These are phyloP conservation scores for Menura novaehollandiae DNA, from an alignment of 2,113 vertebrate species.

Conservation along the genomic window DNA sequence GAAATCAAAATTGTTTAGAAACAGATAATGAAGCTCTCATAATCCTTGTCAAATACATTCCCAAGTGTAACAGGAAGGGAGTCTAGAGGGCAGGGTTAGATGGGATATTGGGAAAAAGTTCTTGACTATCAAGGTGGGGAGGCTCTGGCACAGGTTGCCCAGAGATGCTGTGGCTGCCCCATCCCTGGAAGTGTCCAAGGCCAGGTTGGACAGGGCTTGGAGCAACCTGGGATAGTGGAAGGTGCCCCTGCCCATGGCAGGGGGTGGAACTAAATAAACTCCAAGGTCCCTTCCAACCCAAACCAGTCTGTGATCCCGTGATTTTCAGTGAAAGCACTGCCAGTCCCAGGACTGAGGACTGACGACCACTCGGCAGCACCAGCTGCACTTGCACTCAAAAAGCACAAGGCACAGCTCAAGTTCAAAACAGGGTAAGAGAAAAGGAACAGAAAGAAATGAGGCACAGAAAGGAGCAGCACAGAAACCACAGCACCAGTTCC, in stretches of 20 bases:
- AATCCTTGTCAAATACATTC: not conserved
- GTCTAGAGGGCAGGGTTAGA: not conserved
- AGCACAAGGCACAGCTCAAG: not conserved
- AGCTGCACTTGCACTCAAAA: not conserved
- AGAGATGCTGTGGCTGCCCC: not conserved
- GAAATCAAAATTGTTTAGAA: not conserved
- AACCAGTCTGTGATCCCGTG: not conserved
- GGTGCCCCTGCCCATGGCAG: not conserved
- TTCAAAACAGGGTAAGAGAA: not conserved
- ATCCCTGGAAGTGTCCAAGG: not conserved
- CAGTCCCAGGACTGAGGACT: not conserved
- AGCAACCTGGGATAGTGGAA: not conserved
- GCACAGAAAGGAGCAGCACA: not conserved
- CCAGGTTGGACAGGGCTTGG: not conserved
- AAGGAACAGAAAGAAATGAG: not conserved
- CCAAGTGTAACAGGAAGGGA: not conserved
- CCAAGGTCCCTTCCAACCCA: not conserved
- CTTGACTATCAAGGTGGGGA: accelerated
- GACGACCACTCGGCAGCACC: not conserved
- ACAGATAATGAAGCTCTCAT: not conserved
- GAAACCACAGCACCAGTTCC: not conserved
- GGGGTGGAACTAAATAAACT: not conserved
- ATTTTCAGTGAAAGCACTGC: not conserved
- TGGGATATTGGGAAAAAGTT: not conserved
- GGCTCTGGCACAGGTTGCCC: not conserved